These are phyloP conservation scores for Hozukius guyotensis DNA, from an alignment of 2,797 vertebrate genomes.

Conservation along the genomic window DNA sequence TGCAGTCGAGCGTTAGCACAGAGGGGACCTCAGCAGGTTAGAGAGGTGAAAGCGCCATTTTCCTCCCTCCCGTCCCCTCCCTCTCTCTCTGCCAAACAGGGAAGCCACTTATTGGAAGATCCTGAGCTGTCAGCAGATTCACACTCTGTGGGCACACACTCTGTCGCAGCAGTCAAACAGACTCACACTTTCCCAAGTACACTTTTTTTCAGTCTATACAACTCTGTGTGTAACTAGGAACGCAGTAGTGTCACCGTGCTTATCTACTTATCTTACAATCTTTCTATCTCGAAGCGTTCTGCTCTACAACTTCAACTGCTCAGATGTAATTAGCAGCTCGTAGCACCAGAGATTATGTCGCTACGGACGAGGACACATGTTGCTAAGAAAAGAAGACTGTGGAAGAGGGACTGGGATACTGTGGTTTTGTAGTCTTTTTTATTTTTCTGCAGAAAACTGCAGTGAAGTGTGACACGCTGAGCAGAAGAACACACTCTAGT, in stretches of 20 bases:
- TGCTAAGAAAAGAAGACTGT: constrained; percentile 17
- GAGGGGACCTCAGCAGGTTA: constrained; percentile 54
- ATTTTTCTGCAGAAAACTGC: constrained; percentile 21
- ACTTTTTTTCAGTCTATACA: constrained; percentile 25
- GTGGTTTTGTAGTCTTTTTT: not conserved
- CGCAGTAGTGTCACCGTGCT: not conserved
- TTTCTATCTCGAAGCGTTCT: constrained; percentile 22
- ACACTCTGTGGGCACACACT: constrained; percentile 22
- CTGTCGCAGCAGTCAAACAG: constrained; percentile 25
- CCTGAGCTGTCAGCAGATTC: constrained; percentile 61
- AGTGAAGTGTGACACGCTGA: constrained; percentile 34
- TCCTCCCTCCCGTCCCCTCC: not conserved
- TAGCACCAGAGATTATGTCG: constrained; percentile 25
- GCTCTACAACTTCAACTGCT: constrained; percentile 33
- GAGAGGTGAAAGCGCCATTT: constrained; percentile 42
- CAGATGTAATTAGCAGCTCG: constrained; percentile 40
- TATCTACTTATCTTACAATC: constrained; percentile 30
- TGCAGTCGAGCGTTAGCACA: constrained; percentile 31
- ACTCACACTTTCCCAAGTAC: constrained; percentile 11
- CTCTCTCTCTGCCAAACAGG: constrained; percentile 45
- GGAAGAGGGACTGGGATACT: not conserved
- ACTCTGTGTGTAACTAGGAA: constrained; percentile 19
- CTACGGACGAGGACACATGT: constrained; percentile 15
- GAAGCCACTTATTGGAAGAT: constrained; percentile 64
- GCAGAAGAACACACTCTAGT: constrained; percentile 15